Conservation (phyloP, 2,113 vertebrate species). For the Chionis minor region DNA sequence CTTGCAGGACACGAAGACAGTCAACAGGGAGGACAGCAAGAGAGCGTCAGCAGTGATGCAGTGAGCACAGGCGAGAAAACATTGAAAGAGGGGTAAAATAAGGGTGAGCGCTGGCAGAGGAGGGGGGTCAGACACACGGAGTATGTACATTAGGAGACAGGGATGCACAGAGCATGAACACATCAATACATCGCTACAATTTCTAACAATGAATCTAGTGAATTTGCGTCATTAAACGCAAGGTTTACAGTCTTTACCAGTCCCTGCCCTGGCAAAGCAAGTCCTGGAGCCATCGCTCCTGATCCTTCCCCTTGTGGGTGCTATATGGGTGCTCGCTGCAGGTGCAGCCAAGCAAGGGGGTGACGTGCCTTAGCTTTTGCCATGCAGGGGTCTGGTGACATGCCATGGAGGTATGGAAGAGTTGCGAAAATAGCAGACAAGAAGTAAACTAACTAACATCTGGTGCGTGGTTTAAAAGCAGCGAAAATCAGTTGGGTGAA, state of each 20-base stretch:
- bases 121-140: neutral
- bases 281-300: neutral
- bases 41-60: neutral
- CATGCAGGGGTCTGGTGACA: neutral
- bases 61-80: neutral
- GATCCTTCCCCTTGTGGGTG: rapidly evolving
- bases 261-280: neutral
- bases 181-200: too few relatives aligned
- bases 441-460: neutral
- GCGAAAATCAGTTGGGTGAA: neutral
- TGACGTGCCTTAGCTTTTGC: neutral
- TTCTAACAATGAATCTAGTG: neutral
- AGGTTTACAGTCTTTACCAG: neutral
- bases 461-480: neutral
- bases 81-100: neutral
- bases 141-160: neutral
- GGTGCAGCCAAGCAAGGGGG: neutral
- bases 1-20: neutral
- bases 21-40: neutral
- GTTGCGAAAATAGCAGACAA: neutral
- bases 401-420: neutral
- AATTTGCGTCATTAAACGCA: neutral
- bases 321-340: neutral
- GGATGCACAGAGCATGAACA: neutral
- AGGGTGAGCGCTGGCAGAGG: neutral